Percentiles rank a stretch among this genome's conserved stretches.
Conservation (phyloP, 2,888 invertebrate species). For the Lithosia quadra region DNA sequence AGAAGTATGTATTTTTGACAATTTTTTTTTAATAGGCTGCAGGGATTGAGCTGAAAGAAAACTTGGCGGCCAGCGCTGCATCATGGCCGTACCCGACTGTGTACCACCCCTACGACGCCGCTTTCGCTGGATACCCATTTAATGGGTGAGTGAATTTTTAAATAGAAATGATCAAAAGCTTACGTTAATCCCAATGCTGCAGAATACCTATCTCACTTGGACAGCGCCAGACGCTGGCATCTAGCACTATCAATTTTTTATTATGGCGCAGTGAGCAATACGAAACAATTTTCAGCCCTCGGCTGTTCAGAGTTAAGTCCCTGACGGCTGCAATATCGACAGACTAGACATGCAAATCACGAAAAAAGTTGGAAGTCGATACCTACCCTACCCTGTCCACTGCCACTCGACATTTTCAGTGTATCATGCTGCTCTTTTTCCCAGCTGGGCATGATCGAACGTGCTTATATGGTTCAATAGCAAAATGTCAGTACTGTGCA, state of each 20-base stretch:
- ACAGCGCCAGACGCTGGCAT: conserved; percentile 34
- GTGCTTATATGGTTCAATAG: conserved; percentile 14
- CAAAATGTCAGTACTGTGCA: conserved; percentile 16
- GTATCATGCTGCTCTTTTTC: conserved; percentile 33
- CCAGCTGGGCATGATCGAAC: conserved; percentile 16
- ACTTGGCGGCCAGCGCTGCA: conserved; percentile 93
- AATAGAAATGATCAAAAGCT: conserved; percentile 29
- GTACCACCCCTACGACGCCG: conserved; percentile 97
- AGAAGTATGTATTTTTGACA: background rate
- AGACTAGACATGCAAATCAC: conserved; percentile 63
- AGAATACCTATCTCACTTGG: conserved; percentile 24
- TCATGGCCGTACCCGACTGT: conserved; percentile 97
- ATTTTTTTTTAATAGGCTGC: conserved; percentile 88
- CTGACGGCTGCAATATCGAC: conserved; percentile 57
- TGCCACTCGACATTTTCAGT: conserved; percentile 55
- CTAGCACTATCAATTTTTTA: conserved; percentile 68
- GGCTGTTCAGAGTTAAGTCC: conserved; percentile 52
- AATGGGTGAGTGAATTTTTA: conserved; percentile 92
- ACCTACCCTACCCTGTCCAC: conserved; percentile 46
- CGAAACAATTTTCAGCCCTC: conserved; percentile 31
- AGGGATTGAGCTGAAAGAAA: conserved; percentile 95
- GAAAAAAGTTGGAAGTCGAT: conserved; percentile 56
- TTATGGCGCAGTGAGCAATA: conserved; percentile 38
- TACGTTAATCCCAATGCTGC: conserved; percentile 8
- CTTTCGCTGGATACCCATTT: conserved; percentile 97